Evolutionary conservation across 2,113 vertebrate genomes (phyloP).

Genomic region (Bubo scandiacus): DNA sequence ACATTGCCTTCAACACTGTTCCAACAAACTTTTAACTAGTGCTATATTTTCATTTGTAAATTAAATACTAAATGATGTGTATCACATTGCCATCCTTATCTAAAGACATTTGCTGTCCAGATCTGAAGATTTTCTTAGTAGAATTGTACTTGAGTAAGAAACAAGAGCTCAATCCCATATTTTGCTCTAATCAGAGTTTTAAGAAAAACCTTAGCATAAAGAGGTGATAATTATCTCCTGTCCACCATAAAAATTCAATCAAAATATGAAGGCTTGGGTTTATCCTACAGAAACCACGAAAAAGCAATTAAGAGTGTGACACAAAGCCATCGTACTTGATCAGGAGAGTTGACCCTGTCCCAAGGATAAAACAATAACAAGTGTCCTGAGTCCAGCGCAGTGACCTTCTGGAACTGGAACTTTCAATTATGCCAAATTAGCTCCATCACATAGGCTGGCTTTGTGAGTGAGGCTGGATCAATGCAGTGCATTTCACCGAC

Average conservation of each 20-base stretch:
- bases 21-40: not conserved
- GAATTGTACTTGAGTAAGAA: not conserved
- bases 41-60: not conserved
- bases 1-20: not conserved
- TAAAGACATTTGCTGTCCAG: not conserved
- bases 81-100: not conserved
- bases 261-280: not conserved
- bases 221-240: not conserved
- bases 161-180: not conserved
- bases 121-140: not conserved
- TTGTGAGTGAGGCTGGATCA: slow-evolving; percentile 7
- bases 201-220: not conserved
- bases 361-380: slow-evolving; percentile 27
- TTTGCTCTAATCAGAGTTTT: not conserved
- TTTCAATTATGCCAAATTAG: slow-evolving; percentile 35
- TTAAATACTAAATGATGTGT: not conserved
- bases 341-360: not conserved
- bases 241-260: slow-evolving; percentile 11
- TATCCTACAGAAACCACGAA: not conserved
- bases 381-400: not conserved
- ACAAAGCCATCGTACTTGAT: not conserved
- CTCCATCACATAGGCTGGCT: not conserved
- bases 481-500: not conserved
- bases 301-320: slow-evolving; percentile 7
- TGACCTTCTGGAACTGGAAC: slow-evolving; percentile 42